phyloP scores from a whole-genome alignment of 2,113 vertebrate species.

The Saccopteryx leptura region DNA sequence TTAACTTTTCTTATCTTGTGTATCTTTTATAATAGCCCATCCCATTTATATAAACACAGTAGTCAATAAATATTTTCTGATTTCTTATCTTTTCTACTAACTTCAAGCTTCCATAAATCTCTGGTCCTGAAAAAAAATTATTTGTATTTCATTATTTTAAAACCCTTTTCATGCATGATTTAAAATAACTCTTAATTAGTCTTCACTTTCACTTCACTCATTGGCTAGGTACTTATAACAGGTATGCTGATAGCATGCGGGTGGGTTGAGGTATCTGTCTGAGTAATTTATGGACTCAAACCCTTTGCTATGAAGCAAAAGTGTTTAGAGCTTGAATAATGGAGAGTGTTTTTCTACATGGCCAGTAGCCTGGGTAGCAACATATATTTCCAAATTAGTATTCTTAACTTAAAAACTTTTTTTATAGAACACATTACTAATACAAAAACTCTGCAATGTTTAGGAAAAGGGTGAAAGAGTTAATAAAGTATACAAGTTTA shows the following conservation, averaged over 20 bases:
- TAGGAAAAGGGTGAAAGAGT: neutral
- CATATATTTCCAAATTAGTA: neutral
- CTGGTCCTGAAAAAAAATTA: conserved; percentile 30
- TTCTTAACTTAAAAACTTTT: conserved; percentile 10
- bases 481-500: neutral
- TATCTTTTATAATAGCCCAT: neutral
- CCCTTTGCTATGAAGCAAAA: neutral
- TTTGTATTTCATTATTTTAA: conserved; percentile 47
- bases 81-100: neutral
- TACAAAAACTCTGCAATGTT: neutral
- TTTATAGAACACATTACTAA: neutral
- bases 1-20: conserved; percentile 29
- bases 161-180: neutral
- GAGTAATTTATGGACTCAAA: neutral
- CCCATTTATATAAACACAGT: conserved; percentile 9
- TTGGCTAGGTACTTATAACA: neutral
- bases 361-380: neutral
- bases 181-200: neutral
- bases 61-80: neutral
- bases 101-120: neutral
- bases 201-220: neutral
- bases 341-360: neutral
- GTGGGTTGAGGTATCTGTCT: neutral
- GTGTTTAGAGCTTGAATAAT: neutral
- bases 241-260: neutral